Conservation (phyloP, 2,888 invertebrate genomes). For the Heptascelio sp. region DNA sequence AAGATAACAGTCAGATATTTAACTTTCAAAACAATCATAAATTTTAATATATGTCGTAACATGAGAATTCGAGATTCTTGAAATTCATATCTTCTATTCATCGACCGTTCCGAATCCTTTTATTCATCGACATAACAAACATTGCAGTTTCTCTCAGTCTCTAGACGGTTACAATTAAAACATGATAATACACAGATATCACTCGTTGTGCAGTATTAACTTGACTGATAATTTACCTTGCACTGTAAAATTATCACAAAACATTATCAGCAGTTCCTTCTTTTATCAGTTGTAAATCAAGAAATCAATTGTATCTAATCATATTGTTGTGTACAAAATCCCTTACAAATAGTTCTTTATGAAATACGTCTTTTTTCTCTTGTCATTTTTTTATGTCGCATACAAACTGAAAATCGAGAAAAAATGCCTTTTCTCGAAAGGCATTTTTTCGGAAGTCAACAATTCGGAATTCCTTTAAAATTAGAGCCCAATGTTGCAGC, state of each 20-base stretch:
- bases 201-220: slow-evolving; percentile 24
- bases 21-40: slow-evolving; percentile 2
- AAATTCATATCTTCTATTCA: background rate
- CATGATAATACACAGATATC: slow-evolving; percentile 14
- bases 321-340: slow-evolving; percentile 23
- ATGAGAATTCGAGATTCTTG: slow-evolving; percentile 4
- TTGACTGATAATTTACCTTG: slow-evolving; percentile 30
- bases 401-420: too few species aligned
- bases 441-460: too few species aligned
- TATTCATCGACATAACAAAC: slow-evolving; percentile 9
- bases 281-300: slow-evolving; percentile 21
- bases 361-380: too few species aligned
- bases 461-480: too few species aligned
- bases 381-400: too few species aligned
- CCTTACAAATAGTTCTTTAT: too few species aligned
- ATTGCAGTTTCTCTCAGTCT: slow-evolving; percentile 24
- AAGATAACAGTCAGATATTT: slow-evolving; percentile 16
- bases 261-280: slow-evolving; percentile 10
- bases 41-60: background rate
- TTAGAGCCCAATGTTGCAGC: too few species aligned
- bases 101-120: background rate
- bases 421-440: too few species aligned
- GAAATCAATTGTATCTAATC: background rate
- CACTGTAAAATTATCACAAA: slow-evolving; percentile 3
- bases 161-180: slow-evolving; percentile 9